phyloP scores from a whole-genome alignment of 2,113 vertebrate genomes.

The Toxostoma redivivum region DNA sequence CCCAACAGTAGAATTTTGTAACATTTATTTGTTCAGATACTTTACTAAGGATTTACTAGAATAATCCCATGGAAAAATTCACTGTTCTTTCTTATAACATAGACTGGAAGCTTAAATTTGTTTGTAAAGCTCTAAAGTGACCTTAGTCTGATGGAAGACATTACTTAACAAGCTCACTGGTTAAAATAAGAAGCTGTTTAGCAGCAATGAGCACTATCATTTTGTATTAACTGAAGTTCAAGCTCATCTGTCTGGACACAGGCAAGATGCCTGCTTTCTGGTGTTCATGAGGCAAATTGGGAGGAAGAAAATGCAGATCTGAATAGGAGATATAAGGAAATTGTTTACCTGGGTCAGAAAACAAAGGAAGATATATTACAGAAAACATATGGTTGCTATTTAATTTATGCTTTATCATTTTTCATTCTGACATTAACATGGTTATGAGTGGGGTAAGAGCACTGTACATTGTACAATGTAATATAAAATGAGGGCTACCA shows the following conservation, averaged over 20 bases:
- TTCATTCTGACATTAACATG: conserved; percentile 88
- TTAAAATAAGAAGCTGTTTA: not conserved
- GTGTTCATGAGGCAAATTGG: not conserved
- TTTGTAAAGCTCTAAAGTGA: conserved; percentile 20
- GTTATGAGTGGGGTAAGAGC: conserved; percentile 70
- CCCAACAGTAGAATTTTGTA: conserved; percentile 6
- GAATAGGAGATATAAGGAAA: conserved; percentile 33
- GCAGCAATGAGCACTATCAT: not conserved
- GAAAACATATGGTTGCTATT: conserved; percentile 89
- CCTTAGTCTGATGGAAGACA: not conserved
- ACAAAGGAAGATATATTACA: conserved; percentile 67
- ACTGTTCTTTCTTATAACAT: not conserved
- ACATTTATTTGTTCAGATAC: not conserved
- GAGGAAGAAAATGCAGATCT: conserved; percentile 34
- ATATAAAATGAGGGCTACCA: conserved; percentile 83
- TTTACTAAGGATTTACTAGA: conserved; percentile 8
- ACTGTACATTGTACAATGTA: conserved; percentile 86
- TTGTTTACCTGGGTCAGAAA: conserved; percentile 67
- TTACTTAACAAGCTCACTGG: not conserved
- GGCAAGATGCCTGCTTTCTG: not conserved
- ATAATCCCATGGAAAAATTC: conserved; percentile 17
- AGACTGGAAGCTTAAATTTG: conserved; percentile 11
- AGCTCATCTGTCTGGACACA: not conserved
- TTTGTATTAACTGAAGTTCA: not conserved
- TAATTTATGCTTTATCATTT: conserved; percentile 92